Percentiles rank a stretch among this genome's conserved stretches.
Evolutionary conservation across 30 jellyfish, hydroid and myxozoan genomes (phyloP).

Genomic region (Pseudorhiza aurosa): DNA sequence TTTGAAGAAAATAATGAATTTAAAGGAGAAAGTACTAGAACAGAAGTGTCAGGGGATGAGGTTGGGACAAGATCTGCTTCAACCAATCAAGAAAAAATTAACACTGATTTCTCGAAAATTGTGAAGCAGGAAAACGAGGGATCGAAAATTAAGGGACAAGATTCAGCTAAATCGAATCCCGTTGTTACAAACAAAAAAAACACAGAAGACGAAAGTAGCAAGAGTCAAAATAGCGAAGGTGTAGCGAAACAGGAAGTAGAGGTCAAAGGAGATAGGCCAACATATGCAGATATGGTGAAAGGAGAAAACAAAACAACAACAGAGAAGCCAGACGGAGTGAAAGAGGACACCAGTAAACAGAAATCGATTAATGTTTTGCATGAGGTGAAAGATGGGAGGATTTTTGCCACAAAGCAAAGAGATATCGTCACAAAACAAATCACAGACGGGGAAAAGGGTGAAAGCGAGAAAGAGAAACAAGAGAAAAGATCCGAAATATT

Average conservation of each 20-base stretch:
- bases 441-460: background rate
- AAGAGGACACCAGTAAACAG: background rate
- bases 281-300: background rate
- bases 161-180: background rate
- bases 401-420: background rate
- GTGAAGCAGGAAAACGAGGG: background rate
- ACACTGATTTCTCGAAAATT: background rate
- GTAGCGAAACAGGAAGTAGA: background rate
- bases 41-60: background rate
- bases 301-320: background rate
- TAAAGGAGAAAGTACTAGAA: background rate
- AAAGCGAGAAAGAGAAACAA: background rate
- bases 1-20: slow-evolving; percentile 28
- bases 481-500: slow-evolving; percentile 4
- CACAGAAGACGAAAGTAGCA: background rate
- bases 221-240: too few relatives aligned
- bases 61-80: background rate
- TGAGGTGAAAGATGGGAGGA: slow-evolving; percentile 4
- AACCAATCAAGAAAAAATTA: background rate
- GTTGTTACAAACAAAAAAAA: too few relatives aligned
- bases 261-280: slow-evolving; percentile 6
- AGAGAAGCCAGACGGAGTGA: background rate
- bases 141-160: background rate
- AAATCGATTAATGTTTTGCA: slow-evolving; percentile 11
- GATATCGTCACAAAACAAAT: background rate